Conservation (phyloP, 2,113 vertebrate species). For the Eulemur macaco region DNA sequence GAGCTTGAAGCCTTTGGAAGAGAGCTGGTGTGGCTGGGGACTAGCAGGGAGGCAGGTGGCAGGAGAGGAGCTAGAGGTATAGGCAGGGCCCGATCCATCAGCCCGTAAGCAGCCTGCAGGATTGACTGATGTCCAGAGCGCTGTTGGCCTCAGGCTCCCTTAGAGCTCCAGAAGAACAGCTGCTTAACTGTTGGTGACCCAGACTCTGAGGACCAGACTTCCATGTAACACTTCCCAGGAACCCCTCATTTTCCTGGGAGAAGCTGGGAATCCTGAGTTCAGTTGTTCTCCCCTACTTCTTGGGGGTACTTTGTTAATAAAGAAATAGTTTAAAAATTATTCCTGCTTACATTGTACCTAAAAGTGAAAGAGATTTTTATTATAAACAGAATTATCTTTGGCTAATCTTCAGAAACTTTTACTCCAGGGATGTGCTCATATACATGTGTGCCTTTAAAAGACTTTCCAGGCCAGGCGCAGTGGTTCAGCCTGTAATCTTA, state of each 20-base stretch:
- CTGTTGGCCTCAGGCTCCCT: background rate
- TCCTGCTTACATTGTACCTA: background rate
- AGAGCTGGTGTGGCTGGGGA: background rate
- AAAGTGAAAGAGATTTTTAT: background rate
- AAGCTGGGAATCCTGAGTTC: background rate
- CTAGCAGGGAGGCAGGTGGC: too few species aligned
- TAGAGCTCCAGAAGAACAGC: background rate
- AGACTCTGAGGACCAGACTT: background rate
- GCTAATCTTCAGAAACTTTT: background rate
- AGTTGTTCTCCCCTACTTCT: background rate
- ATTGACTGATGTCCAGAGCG: too few species aligned
- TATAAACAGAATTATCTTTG: background rate
- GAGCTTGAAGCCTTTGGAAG: background rate
- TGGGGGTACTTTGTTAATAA: background rate
- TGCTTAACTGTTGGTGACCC: background rate
- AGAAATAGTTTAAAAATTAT: background rate
- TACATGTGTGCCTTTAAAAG: background rate
- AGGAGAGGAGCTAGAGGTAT: background rate
- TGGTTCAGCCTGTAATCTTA: too few species aligned
- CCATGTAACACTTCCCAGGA: background rate
- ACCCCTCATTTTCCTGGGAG: background rate
- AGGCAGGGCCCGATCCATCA: too few species aligned
- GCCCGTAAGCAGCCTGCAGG: too few species aligned
- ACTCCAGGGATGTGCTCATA: background rate
- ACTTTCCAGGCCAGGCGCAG: background rate